These are phyloP conservation scores for Genyomyrus donnyi DNA, from an alignment of 2,113 vertebrate genomes.

Conservation along the genomic window DNA sequence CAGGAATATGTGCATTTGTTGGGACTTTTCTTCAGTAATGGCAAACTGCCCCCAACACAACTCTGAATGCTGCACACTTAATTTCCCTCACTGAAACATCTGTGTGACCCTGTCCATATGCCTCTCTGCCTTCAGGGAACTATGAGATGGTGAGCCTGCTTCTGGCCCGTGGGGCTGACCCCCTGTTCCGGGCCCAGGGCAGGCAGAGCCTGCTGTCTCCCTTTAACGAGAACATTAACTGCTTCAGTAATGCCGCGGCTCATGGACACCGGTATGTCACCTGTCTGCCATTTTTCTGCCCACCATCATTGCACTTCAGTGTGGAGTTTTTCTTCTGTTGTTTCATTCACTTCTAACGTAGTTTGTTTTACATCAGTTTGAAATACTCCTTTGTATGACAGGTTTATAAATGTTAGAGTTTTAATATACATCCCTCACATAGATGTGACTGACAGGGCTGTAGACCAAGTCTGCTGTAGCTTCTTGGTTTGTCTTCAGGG, in stretches of 20 bases:
- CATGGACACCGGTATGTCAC: constrained; percentile 81
- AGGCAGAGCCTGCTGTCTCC: constrained; percentile 71
- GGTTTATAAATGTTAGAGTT: background rate
- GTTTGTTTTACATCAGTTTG: background rate
- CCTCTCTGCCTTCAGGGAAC: constrained; percentile 58
- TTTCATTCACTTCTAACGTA: background rate
- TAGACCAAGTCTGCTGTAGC: background rate
- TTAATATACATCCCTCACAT: background rate
- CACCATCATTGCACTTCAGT: background rate
- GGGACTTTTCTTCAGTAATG: background rate
- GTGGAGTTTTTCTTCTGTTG: background rate
- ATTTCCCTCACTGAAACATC: background rate
- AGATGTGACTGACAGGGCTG: background rate
- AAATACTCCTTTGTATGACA: background rate
- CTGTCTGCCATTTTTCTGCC: background rate
- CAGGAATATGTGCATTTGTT: background rate
- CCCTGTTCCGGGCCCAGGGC: constrained; percentile 76
- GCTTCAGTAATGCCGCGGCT: constrained; percentile 88
- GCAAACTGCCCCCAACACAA: background rate
- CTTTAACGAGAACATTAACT: constrained; percentile 83
- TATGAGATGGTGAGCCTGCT: constrained; percentile 85
- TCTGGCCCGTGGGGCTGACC: constrained; percentile 75
- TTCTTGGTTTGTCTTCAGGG: background rate
- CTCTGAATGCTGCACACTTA: background rate
- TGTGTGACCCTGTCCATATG: background rate